Conservation (phyloP, 2,797 vertebrate genomes). For the Cheirogaleus major region DNA sequence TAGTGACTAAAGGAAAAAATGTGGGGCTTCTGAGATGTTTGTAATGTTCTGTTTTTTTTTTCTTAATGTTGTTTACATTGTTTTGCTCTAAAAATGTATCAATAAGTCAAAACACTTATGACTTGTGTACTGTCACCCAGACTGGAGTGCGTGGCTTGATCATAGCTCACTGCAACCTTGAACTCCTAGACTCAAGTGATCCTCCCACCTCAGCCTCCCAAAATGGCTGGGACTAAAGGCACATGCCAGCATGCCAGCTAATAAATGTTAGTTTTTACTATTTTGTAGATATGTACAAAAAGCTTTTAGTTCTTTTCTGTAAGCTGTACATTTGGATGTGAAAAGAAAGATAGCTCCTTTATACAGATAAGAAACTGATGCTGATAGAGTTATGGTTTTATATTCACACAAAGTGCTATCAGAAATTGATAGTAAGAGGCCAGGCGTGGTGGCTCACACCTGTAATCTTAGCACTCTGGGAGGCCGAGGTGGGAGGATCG, state of each 20-base stretch:
- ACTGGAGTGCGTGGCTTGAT: neutral
- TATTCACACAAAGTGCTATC: neutral
- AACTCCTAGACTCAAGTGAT: neutral
- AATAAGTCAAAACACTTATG: neutral
- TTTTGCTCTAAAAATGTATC: neutral
- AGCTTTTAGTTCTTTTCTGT: neutral
- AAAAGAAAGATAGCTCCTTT: neutral
- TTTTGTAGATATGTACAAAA: neutral
- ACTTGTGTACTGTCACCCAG: neutral
- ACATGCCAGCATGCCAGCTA: neutral
- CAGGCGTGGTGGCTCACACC: too few species aligned
- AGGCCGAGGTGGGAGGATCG: too few species aligned
- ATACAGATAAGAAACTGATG: neutral
- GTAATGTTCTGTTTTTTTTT: neutral
- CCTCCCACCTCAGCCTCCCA: neutral
- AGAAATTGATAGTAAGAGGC: neutral
- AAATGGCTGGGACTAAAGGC: neutral
- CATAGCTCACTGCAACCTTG: neutral
- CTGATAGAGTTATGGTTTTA: neutral
- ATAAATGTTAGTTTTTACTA: neutral
- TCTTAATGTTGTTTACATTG: neutral
- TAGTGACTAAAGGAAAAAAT: neutral
- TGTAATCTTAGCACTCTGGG: too few species aligned
- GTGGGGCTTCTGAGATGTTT: neutral
- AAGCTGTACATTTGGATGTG: neutral